phyloP scores from a whole-genome alignment of 2,888 invertebrate species.

The Nemoura dubitans region DNA sequence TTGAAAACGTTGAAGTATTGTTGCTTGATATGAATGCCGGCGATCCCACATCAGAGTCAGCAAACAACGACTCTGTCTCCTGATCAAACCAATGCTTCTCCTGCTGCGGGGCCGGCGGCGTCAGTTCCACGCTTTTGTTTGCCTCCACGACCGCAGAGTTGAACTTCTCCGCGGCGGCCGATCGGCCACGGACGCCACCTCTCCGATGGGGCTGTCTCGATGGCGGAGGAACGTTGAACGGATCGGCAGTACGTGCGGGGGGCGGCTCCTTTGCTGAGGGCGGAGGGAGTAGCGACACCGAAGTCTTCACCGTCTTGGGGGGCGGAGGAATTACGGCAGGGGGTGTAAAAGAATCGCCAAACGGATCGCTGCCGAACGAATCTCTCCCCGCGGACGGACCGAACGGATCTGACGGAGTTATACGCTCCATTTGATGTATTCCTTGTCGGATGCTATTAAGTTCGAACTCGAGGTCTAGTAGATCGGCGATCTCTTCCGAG shows the following conservation, averaged over 20 bases:
- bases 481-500: slow-evolving; percentile 72
- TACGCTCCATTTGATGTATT: slow-evolving; percentile 86
- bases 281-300: slow-evolving; percentile 48
- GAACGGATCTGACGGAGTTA: slow-evolving; percentile 76
- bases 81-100: slow-evolving; percentile 62
- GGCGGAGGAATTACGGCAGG: slow-evolving; percentile 44
- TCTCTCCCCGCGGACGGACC: slow-evolving; percentile 65
- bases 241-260: slow-evolving; percentile 59
- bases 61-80: slow-evolving; percentile 62
- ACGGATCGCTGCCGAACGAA: slow-evolving; percentile 69
- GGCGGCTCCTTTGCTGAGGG: slow-evolving; percentile 57
- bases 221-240: slow-evolving; percentile 52
- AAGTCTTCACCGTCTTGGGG: slow-evolving; percentile 31
- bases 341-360: slow-evolving; percentile 77
- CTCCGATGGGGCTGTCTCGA: slow-evolving; percentile 50
- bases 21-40: slow-evolving; percentile 45
- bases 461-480: slow-evolving; percentile 88
- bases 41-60: slow-evolving; percentile 58
- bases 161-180: slow-evolving; percentile 30
- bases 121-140: slow-evolving; percentile 55
- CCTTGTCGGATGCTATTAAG: slow-evolving; percentile 86
- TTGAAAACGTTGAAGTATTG: slow-evolving; percentile 33
- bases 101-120: slow-evolving; percentile 52
- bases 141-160: slow-evolving; percentile 56
- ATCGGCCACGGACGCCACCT: slow-evolving; percentile 51